Percentiles rank a stretch among this genome's conserved stretches.
phyloP scores from a whole-genome alignment of 2,113 vertebrate genomes.

The Xenus cinereus region DNA sequence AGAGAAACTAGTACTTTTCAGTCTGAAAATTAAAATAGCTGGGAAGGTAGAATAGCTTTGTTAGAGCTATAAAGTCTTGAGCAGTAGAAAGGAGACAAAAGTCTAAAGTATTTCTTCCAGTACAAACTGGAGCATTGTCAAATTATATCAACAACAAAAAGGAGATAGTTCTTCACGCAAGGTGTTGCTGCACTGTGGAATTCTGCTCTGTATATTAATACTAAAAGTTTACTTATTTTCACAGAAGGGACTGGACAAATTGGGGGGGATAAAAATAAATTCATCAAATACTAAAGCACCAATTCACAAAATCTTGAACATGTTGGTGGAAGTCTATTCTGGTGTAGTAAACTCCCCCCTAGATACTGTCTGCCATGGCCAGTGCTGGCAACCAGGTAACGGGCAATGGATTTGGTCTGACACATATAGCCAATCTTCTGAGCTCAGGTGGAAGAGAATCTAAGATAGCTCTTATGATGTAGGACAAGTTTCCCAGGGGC shows the following conservation, averaged over 20 bases:
- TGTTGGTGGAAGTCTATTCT: not conserved
- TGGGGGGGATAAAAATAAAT: not conserved
- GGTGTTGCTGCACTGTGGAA: not conserved
- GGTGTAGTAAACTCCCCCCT: not conserved
- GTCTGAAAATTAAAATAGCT: not conserved
- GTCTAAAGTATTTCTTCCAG: not conserved
- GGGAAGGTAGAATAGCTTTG: not conserved
- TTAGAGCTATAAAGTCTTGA: not conserved
- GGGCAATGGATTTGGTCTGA: not conserved
- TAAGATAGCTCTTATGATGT: not conserved
- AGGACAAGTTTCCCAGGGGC: not conserved
- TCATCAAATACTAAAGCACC: not conserved
- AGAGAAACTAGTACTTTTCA: not conserved
- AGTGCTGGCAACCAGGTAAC: not conserved
- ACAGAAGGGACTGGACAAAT: not conserved
- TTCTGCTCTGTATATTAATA: not conserved
- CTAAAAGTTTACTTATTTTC: not conserved
- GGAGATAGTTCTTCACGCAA: not conserved
- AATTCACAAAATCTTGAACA: not conserved
- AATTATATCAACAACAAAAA: not conserved
- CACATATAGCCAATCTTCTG: not conserved
- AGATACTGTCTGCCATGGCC: not conserved
- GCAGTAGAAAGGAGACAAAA: not conserved
- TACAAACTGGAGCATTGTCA: not conserved
- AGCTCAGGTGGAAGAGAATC: not conserved